Conservation (phyloP, 2,888 invertebrate genomes). For the Apamea crenata region DNA sequence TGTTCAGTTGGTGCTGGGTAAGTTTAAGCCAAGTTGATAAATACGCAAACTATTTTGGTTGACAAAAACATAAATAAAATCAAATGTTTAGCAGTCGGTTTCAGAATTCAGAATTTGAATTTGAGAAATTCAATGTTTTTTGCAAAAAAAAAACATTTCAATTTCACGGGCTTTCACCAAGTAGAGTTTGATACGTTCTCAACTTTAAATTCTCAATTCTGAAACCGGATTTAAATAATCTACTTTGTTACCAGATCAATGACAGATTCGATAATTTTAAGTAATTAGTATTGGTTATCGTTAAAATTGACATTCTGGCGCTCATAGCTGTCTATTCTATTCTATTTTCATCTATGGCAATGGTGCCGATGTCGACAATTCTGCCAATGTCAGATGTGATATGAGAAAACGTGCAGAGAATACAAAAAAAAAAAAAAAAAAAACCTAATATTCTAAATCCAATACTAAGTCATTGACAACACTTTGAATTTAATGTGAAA, state of each 20-base stretch:
- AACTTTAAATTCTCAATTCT: neutral
- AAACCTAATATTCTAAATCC: no score
- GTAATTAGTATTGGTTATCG: neutral
- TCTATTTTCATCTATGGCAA: no score
- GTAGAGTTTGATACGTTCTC: neutral
- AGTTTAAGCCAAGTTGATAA: neutral
- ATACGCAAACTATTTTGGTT: neutral
- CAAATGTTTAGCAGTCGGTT: neutral
- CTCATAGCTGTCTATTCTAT: neutral
- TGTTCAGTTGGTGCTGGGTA: neutral
- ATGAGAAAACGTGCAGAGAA: no score
- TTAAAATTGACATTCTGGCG: neutral
- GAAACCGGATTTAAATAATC: neutral
- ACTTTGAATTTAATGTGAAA: no score
- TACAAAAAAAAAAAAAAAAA: no score
- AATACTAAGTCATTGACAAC: no score
- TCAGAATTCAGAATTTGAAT: neutral
- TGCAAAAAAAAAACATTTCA: no score
- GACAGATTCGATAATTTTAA: neutral
- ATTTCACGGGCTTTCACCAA: neutral
- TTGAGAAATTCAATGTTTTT: neutral
- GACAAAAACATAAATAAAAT: no score
- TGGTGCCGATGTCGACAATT: no score
- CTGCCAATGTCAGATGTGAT: no score
- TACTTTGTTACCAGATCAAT: neutral